Evolutionary conservation across 2,888 invertebrate genomes (phyloP), one percentile per base, ranked within the genome.

Genomic region (Mongoloraphidia duomilia): DNA sequence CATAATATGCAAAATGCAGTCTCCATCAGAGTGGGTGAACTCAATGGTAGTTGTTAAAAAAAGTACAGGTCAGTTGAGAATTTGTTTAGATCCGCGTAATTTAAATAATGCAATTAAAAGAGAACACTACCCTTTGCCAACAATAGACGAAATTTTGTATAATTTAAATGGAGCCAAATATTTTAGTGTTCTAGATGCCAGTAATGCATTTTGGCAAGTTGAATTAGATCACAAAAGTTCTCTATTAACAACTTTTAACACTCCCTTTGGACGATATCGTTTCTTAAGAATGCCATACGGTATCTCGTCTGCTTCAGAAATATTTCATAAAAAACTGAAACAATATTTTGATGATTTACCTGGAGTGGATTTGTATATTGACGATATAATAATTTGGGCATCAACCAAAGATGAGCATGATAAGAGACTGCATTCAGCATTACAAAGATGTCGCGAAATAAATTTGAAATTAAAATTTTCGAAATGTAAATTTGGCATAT

Each of bases 71-170:
- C 38, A 48, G 2, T 35, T 60, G 12, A 44, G 57, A 40, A 46
- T 60, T n/a, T 60, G 59, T 50, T n/a, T 60, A 2, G 57, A 59
- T 50, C 57, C 58, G 5, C 52, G 50, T 34, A 35, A 59, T 44
- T 48, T 60, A 44, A 61, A 61, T 49, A 49, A 50, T 37, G 50
- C 45, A 33, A 54, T 60, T 9, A 42, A 50, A 41, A 38, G 55
- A 39, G 56, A 58, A 17, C 51, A 58, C 49, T 54, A 51, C 49
- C 50, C 54, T 26, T 54, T 61, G 9, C 58, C 60, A 3, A 57
- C 53, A 8, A 54, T 58, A 34, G 58, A 60, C 26, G 57, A 60
- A 47, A 46, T 59, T 17, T 50, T 54, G 44, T 42, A 54, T 34
- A 52, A 56, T 52, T 50, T 61, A 49, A 35, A 51, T 9, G 52